Base-by-base conservation (phyloP, 2,113 vertebrate species). In the Peromyscus leucopus region DNA sequence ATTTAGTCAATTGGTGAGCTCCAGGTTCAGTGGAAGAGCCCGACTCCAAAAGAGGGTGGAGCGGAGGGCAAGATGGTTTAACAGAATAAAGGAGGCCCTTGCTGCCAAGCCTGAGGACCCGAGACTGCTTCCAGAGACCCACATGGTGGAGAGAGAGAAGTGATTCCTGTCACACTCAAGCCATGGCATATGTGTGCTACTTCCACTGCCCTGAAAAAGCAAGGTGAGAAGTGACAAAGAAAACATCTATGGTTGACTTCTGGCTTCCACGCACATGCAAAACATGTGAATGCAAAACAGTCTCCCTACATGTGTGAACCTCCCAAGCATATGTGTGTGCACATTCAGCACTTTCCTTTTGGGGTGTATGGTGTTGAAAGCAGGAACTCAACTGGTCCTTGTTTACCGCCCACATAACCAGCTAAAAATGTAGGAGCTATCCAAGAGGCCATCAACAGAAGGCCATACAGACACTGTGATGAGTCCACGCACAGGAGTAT, bases 401-500 rank as follows among this genome's bases (percentile, higher is more conserved):
- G 26, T 10, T 63, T 63, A 6, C 39, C 17, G 5, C 57, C n/a
- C 2, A 24, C 12, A 5, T 33, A 17, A 1, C 16, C 13, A 63
- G 7, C 59, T 42, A 39, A 19, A 84, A 46, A 42, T 10, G 15
- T 84, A 84, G 24, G 24, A 63, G 7, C n/a, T 42, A 17, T 26
- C 13, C 59, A 84, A 16, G 15, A 42, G n/a, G 2, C 4, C 1
- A 2, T 51, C 85, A 5, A 4, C 0, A 24, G 78, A 24, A 0
- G 33, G 33, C 2, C 0, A 12, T 31, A 15, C 2, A 1, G 1
- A 15, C 26, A 4, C 51, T 13, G 4, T 17, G 51, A 12, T 11
- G 2, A 10, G 4, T 72, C 51, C 6, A 8, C 26, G 10, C 7
- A 0, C 2, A 0, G 42, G 31, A 1, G 3, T 24, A 10, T 4